Percentiles rank a stretch among this genome's conserved stretches.
These are phyloP conservation scores for Prionchulus punctatus DNA, from an alignment of 2,888 invertebrate genomes.

Conservation along the genomic window DNA sequence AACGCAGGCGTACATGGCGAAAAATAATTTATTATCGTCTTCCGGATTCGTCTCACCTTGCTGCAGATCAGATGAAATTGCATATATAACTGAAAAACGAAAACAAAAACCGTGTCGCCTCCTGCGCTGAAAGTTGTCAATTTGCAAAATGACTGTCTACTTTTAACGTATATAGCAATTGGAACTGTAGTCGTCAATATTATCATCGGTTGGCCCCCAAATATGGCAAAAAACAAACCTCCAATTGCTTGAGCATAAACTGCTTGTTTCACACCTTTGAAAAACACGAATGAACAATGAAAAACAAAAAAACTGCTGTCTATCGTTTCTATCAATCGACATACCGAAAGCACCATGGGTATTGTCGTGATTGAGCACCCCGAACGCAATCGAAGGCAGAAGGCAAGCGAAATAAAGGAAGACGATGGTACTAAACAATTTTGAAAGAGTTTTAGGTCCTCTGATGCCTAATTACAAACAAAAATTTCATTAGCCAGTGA, in stretches of 20 bases:
- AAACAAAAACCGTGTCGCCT: background rate
- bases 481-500: background rate
- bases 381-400: constrained; percentile 45
- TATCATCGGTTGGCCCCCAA: constrained; percentile 46
- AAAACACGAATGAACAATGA: background rate
- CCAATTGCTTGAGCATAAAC: constrained; percentile 44
- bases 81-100: constrained; percentile 40
- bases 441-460: constrained; percentile 37
- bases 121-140: background rate
- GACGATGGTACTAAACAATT: constrained; percentile 42
- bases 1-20: constrained; percentile 44
- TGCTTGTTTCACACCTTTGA: constrained; percentile 38
- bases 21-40: constrained; percentile 33
- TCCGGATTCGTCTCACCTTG: constrained; percentile 18
- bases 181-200: constrained; percentile 46
- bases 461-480: constrained; percentile 28
- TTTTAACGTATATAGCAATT: constrained; percentile 45
- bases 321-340: constrained; percentile 10
- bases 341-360: constrained; percentile 43
- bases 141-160: constrained; percentile 21
- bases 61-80: constrained; percentile 41
- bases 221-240: constrained; percentile 42
- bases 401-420: constrained; percentile 46
- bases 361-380: constrained; percentile 44
- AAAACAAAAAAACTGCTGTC: background rate